Evolutionary conservation across 1,140 invertebrate genomes (phyloP).

Genomic region (Vanessa tameamea): DNA sequence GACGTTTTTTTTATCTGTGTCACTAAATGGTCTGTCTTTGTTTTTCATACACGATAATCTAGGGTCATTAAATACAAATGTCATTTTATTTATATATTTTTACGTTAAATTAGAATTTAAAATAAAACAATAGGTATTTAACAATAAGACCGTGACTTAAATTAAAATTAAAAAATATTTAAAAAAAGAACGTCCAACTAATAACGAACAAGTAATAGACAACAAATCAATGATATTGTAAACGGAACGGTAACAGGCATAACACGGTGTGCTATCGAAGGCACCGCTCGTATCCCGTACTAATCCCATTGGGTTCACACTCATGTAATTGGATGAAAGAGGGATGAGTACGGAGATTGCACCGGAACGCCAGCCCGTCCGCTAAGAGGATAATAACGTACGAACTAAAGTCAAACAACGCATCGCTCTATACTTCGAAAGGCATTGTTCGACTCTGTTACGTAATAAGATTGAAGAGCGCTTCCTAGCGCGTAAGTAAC

Average conservation of each 20-base stretch:
- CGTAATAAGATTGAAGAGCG: conserved; percentile 21
- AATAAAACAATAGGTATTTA: too few species aligned
- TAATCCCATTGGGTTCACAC: conserved; percentile 72
- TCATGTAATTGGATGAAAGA: conserved; percentile 74
- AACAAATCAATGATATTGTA: background rate
- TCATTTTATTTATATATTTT: too few species aligned
- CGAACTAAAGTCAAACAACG: conserved; percentile 36
- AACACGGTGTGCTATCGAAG: conserved; percentile 17
- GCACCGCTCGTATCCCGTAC: conserved; percentile 23
- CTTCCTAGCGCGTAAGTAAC: conserved; percentile 13
- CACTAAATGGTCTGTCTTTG: background rate
- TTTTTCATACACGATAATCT: background rate
- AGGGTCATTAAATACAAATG: background rate
- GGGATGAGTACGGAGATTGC: conserved; percentile 62
- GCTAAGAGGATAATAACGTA: conserved; percentile 74
- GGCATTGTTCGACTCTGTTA: conserved; percentile 2
- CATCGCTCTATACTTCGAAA: conserved; percentile 13
- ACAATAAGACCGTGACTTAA: too few species aligned
- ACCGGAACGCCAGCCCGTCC: conserved; percentile 62
- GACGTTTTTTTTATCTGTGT: background rate
- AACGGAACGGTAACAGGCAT: background rate
- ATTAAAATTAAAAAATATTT: background rate
- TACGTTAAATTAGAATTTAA: too few species aligned
- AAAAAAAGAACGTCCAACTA: background rate
- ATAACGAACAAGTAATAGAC: background rate